These are phyloP conservation scores for Eueides isabella DNA, from an alignment of 1,140 invertebrate species.

Conservation along the genomic window DNA sequence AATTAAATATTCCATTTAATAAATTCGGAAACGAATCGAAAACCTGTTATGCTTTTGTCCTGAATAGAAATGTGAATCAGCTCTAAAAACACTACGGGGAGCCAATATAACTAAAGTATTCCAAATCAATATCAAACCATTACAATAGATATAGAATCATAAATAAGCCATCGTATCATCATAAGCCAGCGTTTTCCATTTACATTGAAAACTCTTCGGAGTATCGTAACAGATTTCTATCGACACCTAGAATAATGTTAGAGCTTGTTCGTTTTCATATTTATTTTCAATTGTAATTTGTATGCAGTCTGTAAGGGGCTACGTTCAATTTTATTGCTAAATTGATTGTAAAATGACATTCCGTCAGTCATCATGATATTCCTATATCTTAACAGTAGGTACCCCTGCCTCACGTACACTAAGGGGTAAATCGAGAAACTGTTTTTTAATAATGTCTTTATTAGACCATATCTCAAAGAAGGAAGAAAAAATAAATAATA, in stretches of 20 bases:
- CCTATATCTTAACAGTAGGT: too few relatives aligned
- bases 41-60: too few relatives aligned
- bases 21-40: too few relatives aligned
- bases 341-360: neutral
- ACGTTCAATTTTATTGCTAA: neutral
- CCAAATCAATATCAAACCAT: neutral
- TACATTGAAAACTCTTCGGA: conserved; percentile 7
- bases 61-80: too few relatives aligned
- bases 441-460: too few relatives aligned
- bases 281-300: neutral
- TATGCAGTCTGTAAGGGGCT: neutral
- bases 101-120: neutral
- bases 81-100: too few relatives aligned
- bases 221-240: neutral
- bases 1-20: too few relatives aligned
- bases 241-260: conserved; percentile 1
- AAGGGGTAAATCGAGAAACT: too few relatives aligned
- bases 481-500: too few relatives aligned
- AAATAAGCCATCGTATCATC: conserved; percentile 7
- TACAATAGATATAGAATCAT: conserved; percentile 6
- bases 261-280: neutral
- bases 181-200: conserved; percentile 2
- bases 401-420: too few relatives aligned
- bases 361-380: too few relatives aligned
- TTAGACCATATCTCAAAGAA: too few relatives aligned